Percentiles rank a stretch among this genome's conserved stretches.
These are phyloP conservation scores for Formica selysi DNA, from an alignment of 1,140 invertebrate genomes.

Conservation along the genomic window DNA sequence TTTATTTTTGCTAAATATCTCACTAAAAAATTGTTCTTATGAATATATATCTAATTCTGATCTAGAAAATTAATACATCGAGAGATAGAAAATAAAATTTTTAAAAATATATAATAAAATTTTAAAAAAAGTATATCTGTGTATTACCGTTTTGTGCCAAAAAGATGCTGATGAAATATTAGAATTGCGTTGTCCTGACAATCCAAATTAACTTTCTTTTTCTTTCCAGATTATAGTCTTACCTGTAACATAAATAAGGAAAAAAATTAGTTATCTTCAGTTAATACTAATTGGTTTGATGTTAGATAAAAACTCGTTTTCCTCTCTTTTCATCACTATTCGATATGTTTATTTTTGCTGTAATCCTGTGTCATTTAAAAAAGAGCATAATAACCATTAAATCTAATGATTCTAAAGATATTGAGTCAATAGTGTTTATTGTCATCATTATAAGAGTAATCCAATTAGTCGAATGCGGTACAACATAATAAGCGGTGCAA, in stretches of 20 bases:
- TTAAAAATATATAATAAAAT: not conserved
- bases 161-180: not conserved
- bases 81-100: not conserved
- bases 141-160: not conserved
- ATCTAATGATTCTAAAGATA: not conserved
- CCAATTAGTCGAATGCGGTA: constrained; percentile 11
- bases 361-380: not conserved
- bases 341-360: not conserved
- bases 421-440: constrained; percentile 13
- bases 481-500: constrained; percentile 18
- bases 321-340: not conserved
- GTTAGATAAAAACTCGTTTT: not conserved
- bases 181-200: not conserved
- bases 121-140: not conserved
- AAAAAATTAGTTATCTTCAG: constrained; percentile 6
- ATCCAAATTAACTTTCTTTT: not conserved
- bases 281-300: not conserved
- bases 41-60: too few species aligned
- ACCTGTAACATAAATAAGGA: constrained; percentile 31
- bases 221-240: not conserved
- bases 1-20: not conserved
- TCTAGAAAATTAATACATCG: too few species aligned
- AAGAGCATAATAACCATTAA: not conserved
- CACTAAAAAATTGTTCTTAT: too few species aligned
- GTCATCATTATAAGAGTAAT: constrained; percentile 28